Base-by-base conservation (phyloP, 2,113 vertebrate species). In the Eurystomus gularis region DNA sequence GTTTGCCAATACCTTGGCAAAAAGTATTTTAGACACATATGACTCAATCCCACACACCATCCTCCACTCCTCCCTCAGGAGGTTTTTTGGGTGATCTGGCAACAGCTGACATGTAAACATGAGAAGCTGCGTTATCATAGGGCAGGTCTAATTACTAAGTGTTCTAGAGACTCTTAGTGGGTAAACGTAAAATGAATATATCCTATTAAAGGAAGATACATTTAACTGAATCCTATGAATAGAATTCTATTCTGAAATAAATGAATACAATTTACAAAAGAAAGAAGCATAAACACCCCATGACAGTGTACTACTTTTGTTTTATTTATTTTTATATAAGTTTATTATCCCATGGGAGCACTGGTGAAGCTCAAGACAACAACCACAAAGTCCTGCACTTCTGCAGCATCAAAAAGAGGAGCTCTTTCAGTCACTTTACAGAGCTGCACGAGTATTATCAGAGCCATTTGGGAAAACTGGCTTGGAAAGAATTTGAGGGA, bases 281-380 rank as follows among this genome's bases (percentile, higher is more conserved):
- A 40, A 18, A 31, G 42, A 9, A 5, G 2, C n/a, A 68, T 13
- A 37, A 58, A 61, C 24, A 28, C 14, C 9, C 9, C 24, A 20
- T 8, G 35, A 20, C 1, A 37, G 3, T 4, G 14, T 17, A 51
- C 4, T 26, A 8, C 3, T 51, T 49, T 10, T 25, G 35, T n/a
- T 29, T 13, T 9, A 57, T 3, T 66, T 55, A 44, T 70, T 60
- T 52, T n/a, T n/a, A n/a, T n/a, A n/a, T n/a, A n/a, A 23, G 46
- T 46, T 82, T n/a, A 39, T 46, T 55, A 72, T 48, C 24, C 26
- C 26, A 4, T 18, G 17, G 31, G 42, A 89, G 33, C 44, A 24
- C 11, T 37, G 28, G 4, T 62, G 29, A 94, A 88, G 51, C 6
- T 48, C 55, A 81, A 55, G 15, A 39, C 9, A 69, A 12, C 10